These are phyloP conservation scores for Camelus dromedarius DNA, from an alignment of 2,113 vertebrate species.

Conservation along the genomic window DNA sequence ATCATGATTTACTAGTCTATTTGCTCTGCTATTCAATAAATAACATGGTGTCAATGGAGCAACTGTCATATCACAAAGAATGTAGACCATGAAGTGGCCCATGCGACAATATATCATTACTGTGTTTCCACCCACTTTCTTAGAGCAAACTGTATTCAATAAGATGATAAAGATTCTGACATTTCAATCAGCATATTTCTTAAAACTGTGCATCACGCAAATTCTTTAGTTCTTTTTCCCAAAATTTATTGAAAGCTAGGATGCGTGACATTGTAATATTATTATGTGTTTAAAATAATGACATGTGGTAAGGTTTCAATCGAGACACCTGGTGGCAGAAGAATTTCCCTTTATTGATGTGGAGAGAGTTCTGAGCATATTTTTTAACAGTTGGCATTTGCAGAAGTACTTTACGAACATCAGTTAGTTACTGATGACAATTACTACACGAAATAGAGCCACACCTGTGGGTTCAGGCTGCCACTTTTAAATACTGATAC, in stretches of 20 bases:
- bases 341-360: background rate
- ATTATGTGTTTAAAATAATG: slow-evolving; percentile 50
- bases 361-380: background rate
- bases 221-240: background rate
- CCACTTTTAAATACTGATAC: background rate
- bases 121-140: background rate
- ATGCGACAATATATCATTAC: background rate
- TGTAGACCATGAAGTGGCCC: background rate
- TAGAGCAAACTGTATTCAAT: background rate
- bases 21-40: slow-evolving; percentile 59
- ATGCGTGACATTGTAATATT: background rate
- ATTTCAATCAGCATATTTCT: background rate
- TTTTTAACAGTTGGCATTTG: slow-evolving; percentile 34
- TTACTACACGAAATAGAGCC: background rate
- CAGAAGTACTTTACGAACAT: background rate
- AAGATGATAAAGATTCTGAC: background rate
- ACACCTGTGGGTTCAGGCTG: background rate
- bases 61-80: slow-evolving; percentile 51
- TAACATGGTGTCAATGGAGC: slow-evolving; percentile 12
- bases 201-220: background rate
- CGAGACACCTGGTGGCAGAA: background rate
- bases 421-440: slow-evolving; percentile 50
- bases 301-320: slow-evolving; percentile 40
- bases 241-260: slow-evolving; percentile 25
- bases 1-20: slow-evolving; percentile 1